These are phyloP conservation scores for Dendrolimus pini DNA, from an alignment of 2,888 invertebrate species.

Conservation along the genomic window DNA sequence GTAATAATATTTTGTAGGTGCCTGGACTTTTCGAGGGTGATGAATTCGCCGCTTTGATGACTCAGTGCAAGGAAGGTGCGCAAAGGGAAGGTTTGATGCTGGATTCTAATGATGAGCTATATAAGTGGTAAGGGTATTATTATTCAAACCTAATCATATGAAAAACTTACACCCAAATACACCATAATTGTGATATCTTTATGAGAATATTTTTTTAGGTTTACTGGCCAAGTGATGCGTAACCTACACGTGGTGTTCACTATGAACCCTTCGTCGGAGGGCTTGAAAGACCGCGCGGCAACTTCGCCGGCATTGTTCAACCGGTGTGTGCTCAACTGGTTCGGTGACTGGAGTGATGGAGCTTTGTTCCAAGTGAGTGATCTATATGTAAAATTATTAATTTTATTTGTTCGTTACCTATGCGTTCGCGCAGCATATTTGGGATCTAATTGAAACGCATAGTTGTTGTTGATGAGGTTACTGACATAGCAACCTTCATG, in stretches of 20 bases:
- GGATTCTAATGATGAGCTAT: slow-evolving; percentile 98
- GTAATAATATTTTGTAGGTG: slow-evolving; percentile 64
- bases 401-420: too few species aligned
- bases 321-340: slow-evolving; percentile 99
- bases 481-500: too few species aligned
- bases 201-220: slow-evolving; percentile 51
- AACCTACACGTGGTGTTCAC: slow-evolving; percentile 99
- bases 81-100: slow-evolving; percentile 98
- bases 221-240: slow-evolving; percentile 98
- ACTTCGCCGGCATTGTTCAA: slow-evolving; percentile 99
- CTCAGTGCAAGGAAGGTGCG: slow-evolving; percentile 99
- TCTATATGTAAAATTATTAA: background rate
- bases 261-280: slow-evolving; percentile 99
- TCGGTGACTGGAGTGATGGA: slow-evolving; percentile 99
- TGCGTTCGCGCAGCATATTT: too few species aligned
- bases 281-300: slow-evolving; percentile 97
- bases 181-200: too few species aligned
- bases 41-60: slow-evolving; percentile 99
- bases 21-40: slow-evolving; percentile 97
- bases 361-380: slow-evolving; percentile 88
- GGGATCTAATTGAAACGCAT: too few species aligned
- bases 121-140: slow-evolving; percentile 86
- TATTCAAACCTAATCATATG: background rate
- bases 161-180: too few species aligned
- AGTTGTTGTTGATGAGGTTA: too few species aligned